Conservation (phyloP, 2,113 vertebrate genomes). For the Maccullochella peelii region DNA sequence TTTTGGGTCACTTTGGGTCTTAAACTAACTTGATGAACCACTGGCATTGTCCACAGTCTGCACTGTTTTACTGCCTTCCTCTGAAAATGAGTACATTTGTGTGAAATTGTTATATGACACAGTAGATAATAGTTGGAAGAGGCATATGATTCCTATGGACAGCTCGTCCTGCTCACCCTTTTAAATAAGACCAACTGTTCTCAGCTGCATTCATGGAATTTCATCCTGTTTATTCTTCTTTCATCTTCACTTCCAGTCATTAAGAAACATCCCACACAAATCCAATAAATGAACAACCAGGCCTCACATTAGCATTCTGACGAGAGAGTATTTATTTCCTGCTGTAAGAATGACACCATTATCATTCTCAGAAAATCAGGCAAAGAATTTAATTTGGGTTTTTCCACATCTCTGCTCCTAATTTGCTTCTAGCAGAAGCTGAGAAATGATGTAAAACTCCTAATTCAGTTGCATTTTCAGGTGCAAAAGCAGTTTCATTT, state of each 20-base stretch:
- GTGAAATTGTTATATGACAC: slow-evolving; percentile 38
- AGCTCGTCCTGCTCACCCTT: background rate
- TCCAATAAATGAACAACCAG: slow-evolving; percentile 74
- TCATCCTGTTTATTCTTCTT: slow-evolving; percentile 57
- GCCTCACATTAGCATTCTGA: slow-evolving; percentile 55
- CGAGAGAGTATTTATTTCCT: slow-evolving; percentile 54
- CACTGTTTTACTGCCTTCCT: slow-evolving; percentile 29
- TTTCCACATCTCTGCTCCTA: slow-evolving; percentile 39
- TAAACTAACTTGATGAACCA: slow-evolving; percentile 13
- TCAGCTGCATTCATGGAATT: slow-evolving; percentile 52
- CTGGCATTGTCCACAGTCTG: background rate
- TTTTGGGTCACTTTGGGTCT: slow-evolving; percentile 2
- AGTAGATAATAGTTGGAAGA: slow-evolving; percentile 1
- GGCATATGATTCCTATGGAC: slow-evolving; percentile 42
- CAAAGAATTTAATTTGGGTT: slow-evolving; percentile 50
- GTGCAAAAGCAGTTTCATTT: background rate
- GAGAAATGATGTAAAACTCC: background rate
- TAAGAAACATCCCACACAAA: slow-evolving; percentile 70
- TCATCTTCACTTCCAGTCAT: slow-evolving; percentile 73
- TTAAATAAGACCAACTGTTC: slow-evolving; percentile 54
- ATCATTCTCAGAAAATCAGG: slow-evolving; percentile 50
- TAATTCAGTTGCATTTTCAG: background rate
- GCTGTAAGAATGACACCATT: slow-evolving; percentile 74
- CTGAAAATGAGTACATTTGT: slow-evolving; percentile 37
- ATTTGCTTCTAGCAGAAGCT: slow-evolving; percentile 2